Evolutionary conservation across 2,797 vertebrate species (phyloP), one percentile per base, ranked within the genome.

Genomic region (Craterocephalus amniculus): DNA sequence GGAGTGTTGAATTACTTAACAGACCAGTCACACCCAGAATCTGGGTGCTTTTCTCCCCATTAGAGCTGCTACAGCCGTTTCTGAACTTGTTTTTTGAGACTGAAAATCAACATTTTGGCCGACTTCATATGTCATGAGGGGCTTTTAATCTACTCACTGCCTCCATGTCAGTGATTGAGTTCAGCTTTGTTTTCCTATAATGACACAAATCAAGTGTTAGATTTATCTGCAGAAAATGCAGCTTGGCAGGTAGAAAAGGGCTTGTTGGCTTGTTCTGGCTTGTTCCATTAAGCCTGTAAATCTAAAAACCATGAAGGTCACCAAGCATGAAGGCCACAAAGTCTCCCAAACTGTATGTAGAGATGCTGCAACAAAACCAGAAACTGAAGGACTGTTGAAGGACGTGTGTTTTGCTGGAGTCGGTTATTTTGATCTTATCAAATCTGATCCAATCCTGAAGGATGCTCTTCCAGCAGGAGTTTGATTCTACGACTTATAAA

Each of bases 401-500:
- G 34, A 35, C 58, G 56, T 63, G 40, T 62, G 16, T 38, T 49
- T 52, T 64, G 59, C 60, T 76, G 45, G 20, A 69, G 12, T 43
- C 32, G 48, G 29, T 56, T 31, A 22, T 36, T 62, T 62, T 77
- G 36, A 67, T 84, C 38, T 20, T 51, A 3, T 40, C 22, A 77
- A 63, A 56, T 36, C 38, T 55, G 52, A 78, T 61, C 67, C 58
- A 59, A 55, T 72, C 65, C 63, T 80, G 34, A 36, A 74, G 38
- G 73, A 67, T 79, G 63, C 1, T 20, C 52, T 20, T 59, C 63
- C 54, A 78, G 72, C 67, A 73, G 66, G 49, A 69, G 54, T 72
- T 76, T 68, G 71, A 79, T 67, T 55, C 61, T 49, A 76, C 43
- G 36, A 74, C 74, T 64, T 57, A 72, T 43, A 5, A 43, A 64